Conservation (phyloP, 1,140 invertebrate genomes). For the Pachyrhynchus sulphureomaculatus region DNA sequence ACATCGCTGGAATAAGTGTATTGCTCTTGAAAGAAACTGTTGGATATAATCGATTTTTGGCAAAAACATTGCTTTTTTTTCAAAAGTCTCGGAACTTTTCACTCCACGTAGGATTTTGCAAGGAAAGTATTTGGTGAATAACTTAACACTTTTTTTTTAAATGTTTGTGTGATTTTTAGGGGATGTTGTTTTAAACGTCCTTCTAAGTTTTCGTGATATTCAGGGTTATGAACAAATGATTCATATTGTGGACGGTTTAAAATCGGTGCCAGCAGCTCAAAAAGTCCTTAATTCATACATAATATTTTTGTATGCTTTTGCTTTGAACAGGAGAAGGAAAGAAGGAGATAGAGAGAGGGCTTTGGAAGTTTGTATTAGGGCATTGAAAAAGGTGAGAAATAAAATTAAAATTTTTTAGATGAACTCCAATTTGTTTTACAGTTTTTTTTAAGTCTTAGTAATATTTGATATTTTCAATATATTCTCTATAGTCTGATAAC, state of each 20-base stretch:
- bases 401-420: no score
- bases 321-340: slow-evolving; percentile 91
- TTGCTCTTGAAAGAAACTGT: no score
- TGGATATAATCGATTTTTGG: no score
- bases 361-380: slow-evolving; percentile 86
- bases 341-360: slow-evolving; percentile 94
- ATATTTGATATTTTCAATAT: no score
- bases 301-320: slow-evolving; percentile 93
- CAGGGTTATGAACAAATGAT: slow-evolving; percentile 99
- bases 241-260: slow-evolving; percentile 91
- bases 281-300: slow-evolving; percentile 90
- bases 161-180: slow-evolving; percentile 43
- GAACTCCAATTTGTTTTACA: no score
- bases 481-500: no score
- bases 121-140: background rate
- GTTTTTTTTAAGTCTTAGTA: no score
- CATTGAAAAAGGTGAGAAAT: slow-evolving; percentile 67
- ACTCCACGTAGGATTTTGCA: no score
- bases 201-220: slow-evolving; percentile 89
- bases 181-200: slow-evolving; percentile 90
- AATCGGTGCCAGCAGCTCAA: slow-evolving; percentile 88
- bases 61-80: no score
- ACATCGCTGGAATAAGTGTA: no score
- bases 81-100: no score
- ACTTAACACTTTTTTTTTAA: background rate